These are phyloP conservation scores for Tetramorium simillimum DNA, from an alignment of 1,140 invertebrate genomes.

Conservation along the genomic window DNA sequence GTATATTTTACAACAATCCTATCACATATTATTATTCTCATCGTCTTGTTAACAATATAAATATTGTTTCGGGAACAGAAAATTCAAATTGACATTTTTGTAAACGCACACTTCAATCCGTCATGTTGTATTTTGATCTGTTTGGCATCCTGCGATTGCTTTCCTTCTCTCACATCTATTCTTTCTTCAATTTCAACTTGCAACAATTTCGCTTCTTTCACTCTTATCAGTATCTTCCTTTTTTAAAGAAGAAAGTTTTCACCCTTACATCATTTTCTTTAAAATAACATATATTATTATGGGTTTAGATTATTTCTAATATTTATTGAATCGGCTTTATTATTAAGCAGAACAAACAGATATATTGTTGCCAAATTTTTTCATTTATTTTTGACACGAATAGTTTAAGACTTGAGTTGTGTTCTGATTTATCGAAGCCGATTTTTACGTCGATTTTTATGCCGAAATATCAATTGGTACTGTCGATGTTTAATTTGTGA, in stretches of 20 bases:
- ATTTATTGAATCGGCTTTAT: constrained; percentile 4
- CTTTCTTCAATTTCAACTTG: too few species aligned
- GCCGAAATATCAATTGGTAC: constrained; percentile 21
- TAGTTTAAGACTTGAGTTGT: not conserved
- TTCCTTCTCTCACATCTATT: not conserved
- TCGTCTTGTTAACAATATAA: not conserved
- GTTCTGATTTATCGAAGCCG: constrained; percentile 35
- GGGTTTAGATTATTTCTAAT: not conserved
- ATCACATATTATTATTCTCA: not conserved
- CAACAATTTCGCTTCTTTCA: not conserved
- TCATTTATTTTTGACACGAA: constrained; percentile 14
- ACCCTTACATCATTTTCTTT: not conserved
- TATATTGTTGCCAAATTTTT: not conserved
- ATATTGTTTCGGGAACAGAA: not conserved
- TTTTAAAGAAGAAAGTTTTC: constrained; percentile 8
- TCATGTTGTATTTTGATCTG: not conserved
- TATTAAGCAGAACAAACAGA: not conserved
- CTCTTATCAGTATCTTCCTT: not conserved
- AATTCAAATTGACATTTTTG: not conserved
- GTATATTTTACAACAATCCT: not conserved
- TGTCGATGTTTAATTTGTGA: constrained; percentile 41
- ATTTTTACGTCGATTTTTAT: constrained; percentile 46
- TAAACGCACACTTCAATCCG: not conserved
- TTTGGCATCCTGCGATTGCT: not conserved
- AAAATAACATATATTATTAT: not conserved